Conservation (phyloP, 2,888 invertebrate genomes). For the Arge pagana region DNA sequence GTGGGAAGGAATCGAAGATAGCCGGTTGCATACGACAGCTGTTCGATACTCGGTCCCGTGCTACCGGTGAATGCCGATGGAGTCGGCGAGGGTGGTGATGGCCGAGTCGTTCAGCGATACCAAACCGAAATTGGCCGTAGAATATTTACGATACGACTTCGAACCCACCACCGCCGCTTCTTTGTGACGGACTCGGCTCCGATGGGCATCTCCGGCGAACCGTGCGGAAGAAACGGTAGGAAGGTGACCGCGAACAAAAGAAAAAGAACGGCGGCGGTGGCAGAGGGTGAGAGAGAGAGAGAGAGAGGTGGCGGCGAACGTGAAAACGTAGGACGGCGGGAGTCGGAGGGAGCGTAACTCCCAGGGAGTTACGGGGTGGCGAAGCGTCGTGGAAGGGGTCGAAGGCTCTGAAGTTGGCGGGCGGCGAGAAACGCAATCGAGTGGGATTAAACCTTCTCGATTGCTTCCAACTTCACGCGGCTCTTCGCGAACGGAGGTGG, state of each 20-base stretch:
- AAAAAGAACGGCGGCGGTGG: no score
- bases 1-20: no score
- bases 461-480: conserved; percentile 40
- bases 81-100: conserved; percentile 12
- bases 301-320: conserved; percentile 20
- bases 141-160: conserved; percentile 45
- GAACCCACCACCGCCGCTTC: conserved; percentile 25
- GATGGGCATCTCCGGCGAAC: conserved; percentile 9
- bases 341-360: conserved; percentile 26
- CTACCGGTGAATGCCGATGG: no score
- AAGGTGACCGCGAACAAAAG: conserved; percentile 9
- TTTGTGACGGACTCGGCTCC: conserved; percentile 32
- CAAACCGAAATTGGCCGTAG: conserved; percentile 41
- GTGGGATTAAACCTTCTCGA: conserved; percentile 56
- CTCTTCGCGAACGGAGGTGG: conserved; percentile 4
- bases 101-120: conserved; percentile 17
- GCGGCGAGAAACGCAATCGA: conserved; percentile 46
- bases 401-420: conserved; percentile 50
- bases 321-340: conserved; percentile 25
- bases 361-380: no score
- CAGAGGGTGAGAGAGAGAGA: not conserved
- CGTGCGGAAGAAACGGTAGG: not conserved
- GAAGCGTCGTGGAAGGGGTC: conserved; percentile 27
- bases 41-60: no score
- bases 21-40: no score